These are phyloP conservation scores for Resseliella maxima DNA, from an alignment of 2,888 invertebrate species.

Conservation along the genomic window DNA sequence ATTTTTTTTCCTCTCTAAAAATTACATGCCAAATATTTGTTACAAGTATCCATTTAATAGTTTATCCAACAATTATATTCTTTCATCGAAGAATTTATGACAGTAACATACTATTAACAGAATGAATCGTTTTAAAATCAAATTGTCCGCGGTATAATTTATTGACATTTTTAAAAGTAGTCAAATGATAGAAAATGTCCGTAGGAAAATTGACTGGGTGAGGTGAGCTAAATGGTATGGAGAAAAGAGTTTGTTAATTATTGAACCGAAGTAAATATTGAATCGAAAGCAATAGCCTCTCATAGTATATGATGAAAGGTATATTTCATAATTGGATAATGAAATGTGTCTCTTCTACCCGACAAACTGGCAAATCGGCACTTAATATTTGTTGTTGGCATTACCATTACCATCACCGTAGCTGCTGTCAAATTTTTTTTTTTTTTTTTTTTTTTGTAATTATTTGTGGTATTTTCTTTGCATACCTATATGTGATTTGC, in stretches of 20 bases:
- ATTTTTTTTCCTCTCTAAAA: not conserved
- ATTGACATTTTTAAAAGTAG: not conserved
- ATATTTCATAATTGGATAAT: conserved; percentile 55
- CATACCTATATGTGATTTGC: not conserved
- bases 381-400: not conserved
- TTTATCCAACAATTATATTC: not conserved
- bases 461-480: conserved; percentile 23
- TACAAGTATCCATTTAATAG: not conserved
- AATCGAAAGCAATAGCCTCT: not conserved
- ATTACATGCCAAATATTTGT: not conserved
- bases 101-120: not conserved
- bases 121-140: not conserved
- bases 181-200: not conserved
- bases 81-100: not conserved
- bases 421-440: conserved; percentile 48
- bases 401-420: conserved; percentile 14
- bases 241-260: not conserved
- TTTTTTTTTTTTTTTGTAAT: too few species aligned
- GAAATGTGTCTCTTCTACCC: conserved; percentile 54
- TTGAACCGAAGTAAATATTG: not conserved
- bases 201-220: not conserved
- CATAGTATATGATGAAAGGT: conserved; percentile 30
- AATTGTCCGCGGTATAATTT: not conserved
- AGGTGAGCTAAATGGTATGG: too few species aligned
- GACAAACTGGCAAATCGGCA: not conserved